Evolutionary conservation across 2,113 vertebrate genomes (phyloP).

Genomic region (Macroglossus sobrinus): DNA sequence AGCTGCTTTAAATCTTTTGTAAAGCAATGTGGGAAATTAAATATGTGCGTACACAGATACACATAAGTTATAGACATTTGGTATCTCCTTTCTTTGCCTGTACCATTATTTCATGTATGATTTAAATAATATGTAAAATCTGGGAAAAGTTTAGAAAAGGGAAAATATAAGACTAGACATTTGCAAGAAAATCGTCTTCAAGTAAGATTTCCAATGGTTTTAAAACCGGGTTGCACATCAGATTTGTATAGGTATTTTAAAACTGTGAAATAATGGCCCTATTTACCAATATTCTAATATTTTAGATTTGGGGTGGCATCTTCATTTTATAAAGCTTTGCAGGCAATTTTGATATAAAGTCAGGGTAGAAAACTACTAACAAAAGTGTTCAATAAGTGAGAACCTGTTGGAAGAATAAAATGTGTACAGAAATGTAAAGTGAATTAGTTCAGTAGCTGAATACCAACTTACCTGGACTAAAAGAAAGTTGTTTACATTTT

Average conservation of each 20-base stretch:
- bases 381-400: not conserved
- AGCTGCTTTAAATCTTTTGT: not conserved
- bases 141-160: not conserved
- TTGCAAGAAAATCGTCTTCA: not conserved
- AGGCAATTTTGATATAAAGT: not conserved
- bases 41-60: not conserved
- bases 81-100: not conserved
- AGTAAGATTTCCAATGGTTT: not conserved
- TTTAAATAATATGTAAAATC: not conserved
- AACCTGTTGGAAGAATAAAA: not conserved
- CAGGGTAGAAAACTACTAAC: not conserved
- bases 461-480: not conserved
- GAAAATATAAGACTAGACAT: not conserved
- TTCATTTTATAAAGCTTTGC: not conserved
- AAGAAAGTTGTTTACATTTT: not conserved
- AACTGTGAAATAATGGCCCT: not conserved
- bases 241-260: not conserved
- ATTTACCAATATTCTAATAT: not conserved
- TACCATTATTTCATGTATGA: not conserved
- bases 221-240: not conserved
- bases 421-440: not conserved
- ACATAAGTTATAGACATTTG: not conserved
- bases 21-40: not conserved
- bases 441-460: not conserved
- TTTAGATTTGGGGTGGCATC: not conserved